phyloP scores from a whole-genome alignment of 2,888 invertebrate genomes.

The Crioceris asparagi region DNA sequence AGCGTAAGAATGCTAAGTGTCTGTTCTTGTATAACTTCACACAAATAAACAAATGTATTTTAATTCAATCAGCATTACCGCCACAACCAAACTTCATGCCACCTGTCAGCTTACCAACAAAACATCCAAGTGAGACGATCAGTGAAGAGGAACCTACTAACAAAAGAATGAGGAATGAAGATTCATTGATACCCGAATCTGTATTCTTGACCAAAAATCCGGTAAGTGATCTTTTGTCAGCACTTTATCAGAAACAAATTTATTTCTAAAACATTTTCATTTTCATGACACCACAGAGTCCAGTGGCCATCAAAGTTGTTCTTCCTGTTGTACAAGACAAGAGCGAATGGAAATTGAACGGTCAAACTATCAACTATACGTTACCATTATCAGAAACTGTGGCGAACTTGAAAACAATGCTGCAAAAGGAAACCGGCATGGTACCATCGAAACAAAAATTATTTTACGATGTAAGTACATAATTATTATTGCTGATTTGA shows the following conservation, averaged over 20 bases:
- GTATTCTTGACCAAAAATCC: slow-evolving; percentile 63
- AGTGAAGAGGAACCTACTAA: slow-evolving; percentile 74
- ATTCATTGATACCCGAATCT: slow-evolving; percentile 81
- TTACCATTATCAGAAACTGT: slow-evolving; percentile 69
- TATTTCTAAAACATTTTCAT: neutral
- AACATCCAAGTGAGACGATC: slow-evolving; percentile 40
- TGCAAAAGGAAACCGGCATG: slow-evolving; percentile 81
- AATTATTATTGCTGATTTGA: no score
- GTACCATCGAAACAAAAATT: slow-evolving; percentile 96
- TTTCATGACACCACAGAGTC: slow-evolving; percentile 42
- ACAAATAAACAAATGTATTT: no score
- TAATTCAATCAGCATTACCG: no score
- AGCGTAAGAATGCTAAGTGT: no score
- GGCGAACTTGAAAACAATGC: slow-evolving; percentile 76
- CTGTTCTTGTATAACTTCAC: no score
- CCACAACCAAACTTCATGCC: no score
- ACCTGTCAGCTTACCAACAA: slow-evolving; percentile 38
- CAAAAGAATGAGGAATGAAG: slow-evolving; percentile 86
- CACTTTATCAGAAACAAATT: neutral
- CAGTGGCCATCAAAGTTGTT: slow-evolving; percentile 70
- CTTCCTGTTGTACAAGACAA: slow-evolving; percentile 81
- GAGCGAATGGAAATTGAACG: slow-evolving; percentile 90
- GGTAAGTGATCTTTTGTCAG: slow-evolving; percentile 32
- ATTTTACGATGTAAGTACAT: slow-evolving; percentile 67
- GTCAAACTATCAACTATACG: slow-evolving; percentile 71